phyloP scores from a whole-genome alignment of 1,140 invertebrate species.

The Phymastichus coffea region DNA sequence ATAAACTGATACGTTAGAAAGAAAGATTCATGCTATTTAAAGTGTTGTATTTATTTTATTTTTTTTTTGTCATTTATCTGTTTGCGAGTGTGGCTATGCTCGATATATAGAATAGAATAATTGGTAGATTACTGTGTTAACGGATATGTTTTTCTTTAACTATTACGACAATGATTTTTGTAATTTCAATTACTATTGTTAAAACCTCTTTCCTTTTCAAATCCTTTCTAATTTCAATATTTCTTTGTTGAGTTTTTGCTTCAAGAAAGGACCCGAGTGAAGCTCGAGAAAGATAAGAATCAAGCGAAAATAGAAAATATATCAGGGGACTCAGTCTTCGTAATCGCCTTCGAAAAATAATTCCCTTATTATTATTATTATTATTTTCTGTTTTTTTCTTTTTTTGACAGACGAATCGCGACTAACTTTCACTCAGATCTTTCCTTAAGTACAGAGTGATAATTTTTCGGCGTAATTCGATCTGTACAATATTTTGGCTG shows the following conservation, averaged over 20 bases:
- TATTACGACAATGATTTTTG: conserved; percentile 23
- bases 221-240: background rate
- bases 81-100: too few species aligned
- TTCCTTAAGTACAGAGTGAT: conserved; percentile 16
- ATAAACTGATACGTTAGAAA: too few species aligned
- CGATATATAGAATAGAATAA: conserved; percentile 28
- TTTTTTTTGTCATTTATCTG: background rate
- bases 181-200: background rate
- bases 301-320: conserved; percentile 13
- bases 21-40: too few species aligned
- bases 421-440: conserved; percentile 20
- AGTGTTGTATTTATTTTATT: too few species aligned
- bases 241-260: conserved; percentile 10
- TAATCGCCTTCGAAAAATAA: conserved; percentile 18
- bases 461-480: background rate
- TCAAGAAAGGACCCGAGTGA: conserved; percentile 26
- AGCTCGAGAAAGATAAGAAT: conserved; percentile 9
- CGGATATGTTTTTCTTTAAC: conserved; percentile 44
- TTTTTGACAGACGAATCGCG: background rate
- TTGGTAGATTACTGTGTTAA: conserved; percentile 44
- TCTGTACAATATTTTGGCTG: background rate
- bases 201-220: background rate
- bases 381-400: background rate
- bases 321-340: conserved; percentile 13
- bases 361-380: background rate